phyloP scores from a whole-genome alignment of 2,113 vertebrate species.

The Pollimyrus isidori region DNA sequence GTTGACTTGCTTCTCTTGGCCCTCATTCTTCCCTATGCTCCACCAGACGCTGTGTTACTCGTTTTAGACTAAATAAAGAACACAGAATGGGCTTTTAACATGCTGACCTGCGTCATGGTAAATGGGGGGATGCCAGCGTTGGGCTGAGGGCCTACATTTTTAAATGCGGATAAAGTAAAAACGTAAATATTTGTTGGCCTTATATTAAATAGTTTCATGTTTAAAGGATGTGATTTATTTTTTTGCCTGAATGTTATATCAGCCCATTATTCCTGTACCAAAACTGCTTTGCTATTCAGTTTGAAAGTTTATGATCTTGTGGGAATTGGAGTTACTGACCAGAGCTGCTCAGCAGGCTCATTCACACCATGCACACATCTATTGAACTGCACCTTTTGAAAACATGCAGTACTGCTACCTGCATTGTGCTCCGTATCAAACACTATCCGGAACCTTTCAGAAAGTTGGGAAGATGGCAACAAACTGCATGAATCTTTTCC shows the following conservation, averaged over 20 bases:
- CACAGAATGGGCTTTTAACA: background rate
- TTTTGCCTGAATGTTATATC: background rate
- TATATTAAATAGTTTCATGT: background rate
- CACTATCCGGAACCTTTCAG: background rate
- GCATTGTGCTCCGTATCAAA: background rate
- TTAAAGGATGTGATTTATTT: background rate
- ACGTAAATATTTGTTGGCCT: background rate
- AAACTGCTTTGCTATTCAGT: background rate
- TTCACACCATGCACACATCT: background rate
- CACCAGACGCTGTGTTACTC: slow-evolving; percentile 19
- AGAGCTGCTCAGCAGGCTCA: background rate
- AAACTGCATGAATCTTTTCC: background rate
- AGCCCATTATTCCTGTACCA: background rate
- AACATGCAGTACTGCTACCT: background rate
- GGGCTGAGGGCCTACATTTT: background rate
- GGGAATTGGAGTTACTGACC: background rate
- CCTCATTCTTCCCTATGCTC: background rate
- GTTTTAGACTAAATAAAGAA: slow-evolving; percentile 16
- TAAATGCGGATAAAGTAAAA: background rate
- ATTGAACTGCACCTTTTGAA: background rate
- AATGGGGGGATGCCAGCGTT: background rate
- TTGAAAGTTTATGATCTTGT: background rate
- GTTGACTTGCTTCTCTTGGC: background rate
- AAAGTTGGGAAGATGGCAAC: background rate
- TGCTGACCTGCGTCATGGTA: background rate